Base-by-base conservation (phyloP, 92 coral and sea anemone genomes). In the Porites divaricata region DNA sequence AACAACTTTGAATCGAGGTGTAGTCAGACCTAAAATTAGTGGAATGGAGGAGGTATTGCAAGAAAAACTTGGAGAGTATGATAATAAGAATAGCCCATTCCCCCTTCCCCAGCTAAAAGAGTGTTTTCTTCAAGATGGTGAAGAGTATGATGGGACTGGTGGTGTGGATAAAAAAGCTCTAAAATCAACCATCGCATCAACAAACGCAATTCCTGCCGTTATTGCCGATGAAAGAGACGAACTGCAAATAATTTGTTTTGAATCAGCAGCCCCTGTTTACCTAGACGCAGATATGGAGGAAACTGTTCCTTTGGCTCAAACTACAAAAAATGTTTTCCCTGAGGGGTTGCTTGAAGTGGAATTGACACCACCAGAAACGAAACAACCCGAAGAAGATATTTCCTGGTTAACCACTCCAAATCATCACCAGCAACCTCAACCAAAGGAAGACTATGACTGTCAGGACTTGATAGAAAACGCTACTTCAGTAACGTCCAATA, bases 71-170 rank as follows among this genome's bases (percentile, higher is more conserved):
- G 19, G n/a, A 70, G 96, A 92, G 51, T 90, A 56, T 71, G 11
- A 6, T 49, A 35, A 8, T 49, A 2, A 51, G 49, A n/a, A 51
- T 68, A 14, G 85, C 45, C 7, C 45, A 35, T 35, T 35, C 45
- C 45, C 45, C 4, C 45, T 35, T 35, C 45, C 45, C 45, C 45
- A 35, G 4, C 45, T 35, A 6, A 35, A 4, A 35, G 45, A 35
- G 45, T 35, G 45, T 35, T 35, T 35, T 4, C 45, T 35, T 3
- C 45, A 35, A 35, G 45, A 35, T 35, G 45, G 64, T 49, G 91
- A 89, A 20, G 95, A 92, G 61, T 86, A 80, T 58, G 95, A 91
- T 59, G 87, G 88, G 22, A 76, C 85, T 53, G 95, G 95, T 7
- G 87, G 75, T 20, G 67, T 62, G 11, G 92, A 88, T 15, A 85